Percentiles rank a stretch among this genome's conserved stretches.
Conservation (phyloP, 2,888 invertebrate genomes). For the Anthrax anthrax region DNA sequence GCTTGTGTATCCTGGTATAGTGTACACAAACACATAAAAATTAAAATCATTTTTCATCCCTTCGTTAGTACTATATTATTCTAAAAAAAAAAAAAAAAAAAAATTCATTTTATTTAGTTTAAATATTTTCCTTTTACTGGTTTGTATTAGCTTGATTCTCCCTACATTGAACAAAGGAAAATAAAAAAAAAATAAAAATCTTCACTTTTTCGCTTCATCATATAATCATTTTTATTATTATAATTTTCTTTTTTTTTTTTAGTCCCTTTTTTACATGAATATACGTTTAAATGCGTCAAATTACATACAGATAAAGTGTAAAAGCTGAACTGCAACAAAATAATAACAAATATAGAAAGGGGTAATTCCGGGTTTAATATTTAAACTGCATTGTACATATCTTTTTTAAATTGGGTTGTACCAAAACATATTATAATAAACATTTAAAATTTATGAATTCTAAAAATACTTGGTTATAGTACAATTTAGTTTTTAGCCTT, state of each 20-base stretch:
- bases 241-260: constrained; percentile 1
- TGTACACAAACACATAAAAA: neutral
- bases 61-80: neutral
- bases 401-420: neutral
- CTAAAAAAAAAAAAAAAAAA: no score
- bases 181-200: neutral
- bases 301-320: no score
- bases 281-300: no score
- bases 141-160: neutral
- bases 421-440: constrained; percentile 3
- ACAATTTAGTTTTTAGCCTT: constrained; percentile 7
- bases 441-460: constrained; percentile 11
- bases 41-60: neutral
- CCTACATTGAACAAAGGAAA: no score
- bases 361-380: neutral
- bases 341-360: neutral
- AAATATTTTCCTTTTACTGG: neutral
- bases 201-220: constrained; percentile 10
- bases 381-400: no score
- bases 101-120: no score
- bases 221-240: constrained; percentile 9
- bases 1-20: no score
- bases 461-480: constrained; percentile 1
- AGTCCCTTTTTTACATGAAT: neutral
- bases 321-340: no score